Base-by-base conservation (phyloP, 2,113 vertebrate genomes). In the Alces alces region DNA sequence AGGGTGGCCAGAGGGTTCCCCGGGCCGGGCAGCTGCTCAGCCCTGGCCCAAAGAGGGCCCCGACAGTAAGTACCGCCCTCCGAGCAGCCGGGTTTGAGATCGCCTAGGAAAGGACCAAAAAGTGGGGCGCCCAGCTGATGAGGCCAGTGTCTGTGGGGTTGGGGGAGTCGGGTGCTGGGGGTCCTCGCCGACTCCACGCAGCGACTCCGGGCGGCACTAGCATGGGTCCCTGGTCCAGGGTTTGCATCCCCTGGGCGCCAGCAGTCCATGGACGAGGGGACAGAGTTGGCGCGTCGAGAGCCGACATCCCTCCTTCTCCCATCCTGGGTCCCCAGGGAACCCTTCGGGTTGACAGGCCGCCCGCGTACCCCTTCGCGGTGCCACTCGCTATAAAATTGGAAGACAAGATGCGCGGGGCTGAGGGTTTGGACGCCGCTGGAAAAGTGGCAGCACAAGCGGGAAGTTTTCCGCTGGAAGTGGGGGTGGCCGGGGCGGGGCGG, bases 61-160 rank as follows among this genome's bases (percentile, higher is more conserved):
- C 9, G 36, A 97, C 92, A 97, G 98, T 98, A 96, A 98, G 97
- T 98, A 97, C 76, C 5, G 21, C 6, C 9, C 84, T 96, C 25
- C 0, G 52, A 86, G 89, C 43, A 78, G 76, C 86, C 17, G 12
- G 54, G 27, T 25, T 91, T 21, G 86, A 78, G 86, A 47, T 80
- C 4, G 5, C 80, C 82, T 89, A 27, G 58, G 54, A 64, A 85
- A 85, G 21, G 45, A 57, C 16, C 80, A 43, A 86, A 95, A 80
- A 97, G 78, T 11, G 0, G 15, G 79, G 57, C 13, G 16, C 45
- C 64, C 30, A 33, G 57, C 47, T 47, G 13, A 50, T n/a, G 80
- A 66, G 25, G 76, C 55, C 36, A 6, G 17, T 6, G 45, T 88
- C 64, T 73, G 14, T 43, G 52, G 4, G 23, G 11, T n/a, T 50